Conservation (phyloP, 2,113 vertebrate genomes). For the Alaudala cheleensis region DNA sequence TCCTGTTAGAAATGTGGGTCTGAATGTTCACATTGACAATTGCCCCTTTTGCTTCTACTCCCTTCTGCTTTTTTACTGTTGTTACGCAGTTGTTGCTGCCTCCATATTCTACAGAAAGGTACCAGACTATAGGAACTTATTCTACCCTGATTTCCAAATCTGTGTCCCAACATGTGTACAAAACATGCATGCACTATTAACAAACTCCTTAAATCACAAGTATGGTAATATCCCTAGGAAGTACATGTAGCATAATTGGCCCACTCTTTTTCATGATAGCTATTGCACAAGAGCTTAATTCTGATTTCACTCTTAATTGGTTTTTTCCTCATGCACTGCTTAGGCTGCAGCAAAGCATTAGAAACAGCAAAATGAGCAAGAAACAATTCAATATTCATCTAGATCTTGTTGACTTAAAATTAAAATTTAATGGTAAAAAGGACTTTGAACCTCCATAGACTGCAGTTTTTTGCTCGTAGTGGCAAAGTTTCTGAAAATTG, state of each 20-base stretch:
- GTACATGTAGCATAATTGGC: neutral
- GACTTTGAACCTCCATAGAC: neutral
- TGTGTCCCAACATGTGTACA: neutral
- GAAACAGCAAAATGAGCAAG: neutral
- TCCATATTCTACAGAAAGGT: neutral
- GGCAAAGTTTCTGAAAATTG: neutral
- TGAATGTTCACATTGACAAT: fast-evolving
- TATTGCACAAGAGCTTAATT: neutral
- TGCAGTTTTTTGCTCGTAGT: neutral
- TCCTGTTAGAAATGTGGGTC: neutral
- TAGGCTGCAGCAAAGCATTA: neutral
- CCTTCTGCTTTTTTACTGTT: neutral
- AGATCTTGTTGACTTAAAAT: neutral
- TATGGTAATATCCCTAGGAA: neutral
- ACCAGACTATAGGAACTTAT: neutral
- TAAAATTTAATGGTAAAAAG: slow-evolving; percentile 28
- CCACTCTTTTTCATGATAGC: neutral
- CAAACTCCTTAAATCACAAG: neutral
- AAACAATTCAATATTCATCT: neutral
- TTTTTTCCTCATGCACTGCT: neutral
- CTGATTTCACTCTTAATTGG: neutral
- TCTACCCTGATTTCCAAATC: neutral
- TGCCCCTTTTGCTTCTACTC: neutral
- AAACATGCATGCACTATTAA: neutral
- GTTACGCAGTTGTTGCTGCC: neutral